Conservation (phyloP, 37 sponge, comb jelly and placozoan species). For the Theonella swinhoei region DNA sequence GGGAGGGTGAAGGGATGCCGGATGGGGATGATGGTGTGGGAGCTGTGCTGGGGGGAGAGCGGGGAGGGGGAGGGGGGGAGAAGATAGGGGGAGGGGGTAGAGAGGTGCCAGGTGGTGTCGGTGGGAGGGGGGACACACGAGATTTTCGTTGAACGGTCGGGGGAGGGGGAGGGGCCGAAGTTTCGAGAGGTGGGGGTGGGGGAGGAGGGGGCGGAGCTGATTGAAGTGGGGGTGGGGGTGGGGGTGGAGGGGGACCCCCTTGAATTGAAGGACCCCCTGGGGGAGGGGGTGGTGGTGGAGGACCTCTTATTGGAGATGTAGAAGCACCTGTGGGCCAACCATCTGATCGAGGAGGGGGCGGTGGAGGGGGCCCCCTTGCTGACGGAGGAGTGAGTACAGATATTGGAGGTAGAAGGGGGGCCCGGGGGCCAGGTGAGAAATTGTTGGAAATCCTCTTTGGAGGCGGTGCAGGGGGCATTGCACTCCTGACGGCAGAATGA, state of each 20-base stretch:
- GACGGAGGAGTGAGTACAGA: neutral
- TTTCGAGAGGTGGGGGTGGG: neutral
- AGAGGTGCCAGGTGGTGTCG: neutral
- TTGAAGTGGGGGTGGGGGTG: conserved; percentile 25
- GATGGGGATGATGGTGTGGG: neutral
- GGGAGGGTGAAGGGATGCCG: neutral
- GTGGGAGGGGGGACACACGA: conserved; percentile 1
- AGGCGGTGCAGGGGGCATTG: neutral
- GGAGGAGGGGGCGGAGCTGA: neutral
- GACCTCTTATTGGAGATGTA: neutral
- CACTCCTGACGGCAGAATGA: neutral
- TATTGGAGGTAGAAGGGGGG: neutral
- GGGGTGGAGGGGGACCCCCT: conserved; percentile 44
- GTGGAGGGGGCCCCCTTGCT: conserved; percentile 1
- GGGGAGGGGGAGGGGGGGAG: conserved; percentile 23
- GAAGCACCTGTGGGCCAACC: conserved; percentile 4
- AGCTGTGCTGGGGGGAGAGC: neutral
- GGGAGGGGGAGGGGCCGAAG: conserved; percentile 16
- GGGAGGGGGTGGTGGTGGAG: conserved; percentile 29
- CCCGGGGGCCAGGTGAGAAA: neutral
- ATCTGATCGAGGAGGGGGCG: conserved; percentile 31
- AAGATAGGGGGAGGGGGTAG: conserved; percentile 12
- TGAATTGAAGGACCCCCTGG: neutral
- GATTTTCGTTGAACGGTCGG: neutral
- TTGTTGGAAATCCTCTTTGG: neutral